Evolutionary conservation across 2,797 vertebrate genomes (phyloP).

Genomic region (Brachyalestes nurse): DNA sequence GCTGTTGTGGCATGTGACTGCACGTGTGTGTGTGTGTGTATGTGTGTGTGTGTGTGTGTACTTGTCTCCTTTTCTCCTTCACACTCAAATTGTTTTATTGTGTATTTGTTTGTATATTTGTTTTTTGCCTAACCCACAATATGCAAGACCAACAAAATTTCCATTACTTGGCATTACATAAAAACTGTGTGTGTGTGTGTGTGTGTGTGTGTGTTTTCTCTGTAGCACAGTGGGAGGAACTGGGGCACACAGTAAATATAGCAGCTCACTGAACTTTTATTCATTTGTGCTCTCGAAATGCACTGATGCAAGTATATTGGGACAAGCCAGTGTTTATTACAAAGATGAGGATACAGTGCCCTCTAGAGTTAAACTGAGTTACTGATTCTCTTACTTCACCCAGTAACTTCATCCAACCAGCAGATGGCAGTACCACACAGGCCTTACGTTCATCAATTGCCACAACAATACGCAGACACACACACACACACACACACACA

Average conservation of each 20-base stretch:
- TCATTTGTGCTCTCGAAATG: not conserved
- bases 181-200: too few relatives aligned
- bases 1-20: conserved; percentile 17
- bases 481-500: too few relatives aligned
- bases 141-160: not conserved
- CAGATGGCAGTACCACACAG: conserved; percentile 55
- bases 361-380: conserved; percentile 30
- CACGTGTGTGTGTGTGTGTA: not conserved
- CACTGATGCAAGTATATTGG: not conserved
- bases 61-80: not conserved
- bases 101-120: too few relatives aligned
- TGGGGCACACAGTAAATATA: conserved; percentile 32
- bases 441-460: too few relatives aligned
- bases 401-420: conserved; percentile 19
- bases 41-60: conserved; percentile 6
- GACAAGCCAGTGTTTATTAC: not conserved
- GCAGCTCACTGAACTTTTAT: conserved; percentile 20
- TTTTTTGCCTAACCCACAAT: too few relatives aligned
- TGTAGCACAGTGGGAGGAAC: not conserved
- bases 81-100: not conserved
- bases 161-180: too few relatives aligned
- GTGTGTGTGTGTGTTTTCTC: too few relatives aligned
- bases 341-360: conserved; percentile 27
- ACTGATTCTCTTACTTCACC: not conserved
- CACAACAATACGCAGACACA: too few relatives aligned